Conservation (phyloP, 2,888 invertebrate genomes). For the Mimas tiliae region DNA sequence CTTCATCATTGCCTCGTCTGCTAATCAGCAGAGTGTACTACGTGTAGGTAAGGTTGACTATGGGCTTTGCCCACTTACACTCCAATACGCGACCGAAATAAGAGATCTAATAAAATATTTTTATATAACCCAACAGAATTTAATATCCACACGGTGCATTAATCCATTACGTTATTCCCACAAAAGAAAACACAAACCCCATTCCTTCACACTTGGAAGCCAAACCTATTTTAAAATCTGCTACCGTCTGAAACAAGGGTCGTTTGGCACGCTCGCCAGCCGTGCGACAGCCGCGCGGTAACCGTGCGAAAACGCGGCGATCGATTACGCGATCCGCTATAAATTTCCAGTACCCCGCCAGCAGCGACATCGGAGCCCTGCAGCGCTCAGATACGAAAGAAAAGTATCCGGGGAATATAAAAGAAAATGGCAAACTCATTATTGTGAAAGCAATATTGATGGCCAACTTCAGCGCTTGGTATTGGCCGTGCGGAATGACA, state of each 20-base stretch:
- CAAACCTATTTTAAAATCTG: slow-evolving; percentile 15
- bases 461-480: neutral
- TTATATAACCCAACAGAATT: no score
- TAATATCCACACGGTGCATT: no score
- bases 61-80: no score
- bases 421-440: slow-evolving; percentile 23
- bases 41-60: no score
- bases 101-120: no score
- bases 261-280: slow-evolving; percentile 31
- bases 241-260: slow-evolving; percentile 30
- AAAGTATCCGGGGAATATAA: slow-evolving; percentile 26
- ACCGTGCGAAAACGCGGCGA: slow-evolving; percentile 30
- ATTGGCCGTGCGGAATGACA: neutral
- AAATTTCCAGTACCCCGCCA: slow-evolving; percentile 30
- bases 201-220: neutral
- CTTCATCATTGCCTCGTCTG: no score
- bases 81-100: no score
- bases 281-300: slow-evolving; percentile 34
- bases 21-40: no score
- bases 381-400: slow-evolving; percentile 29
- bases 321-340: slow-evolving; percentile 33
- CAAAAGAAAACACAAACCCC: neutral
- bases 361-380: slow-evolving; percentile 34
- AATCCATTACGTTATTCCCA: no score
- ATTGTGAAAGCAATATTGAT: slow-evolving; percentile 22